These are phyloP conservation scores for Percopsis omiscomaycus DNA, from an alignment of 2,797 vertebrate species.

Conservation along the genomic window DNA sequence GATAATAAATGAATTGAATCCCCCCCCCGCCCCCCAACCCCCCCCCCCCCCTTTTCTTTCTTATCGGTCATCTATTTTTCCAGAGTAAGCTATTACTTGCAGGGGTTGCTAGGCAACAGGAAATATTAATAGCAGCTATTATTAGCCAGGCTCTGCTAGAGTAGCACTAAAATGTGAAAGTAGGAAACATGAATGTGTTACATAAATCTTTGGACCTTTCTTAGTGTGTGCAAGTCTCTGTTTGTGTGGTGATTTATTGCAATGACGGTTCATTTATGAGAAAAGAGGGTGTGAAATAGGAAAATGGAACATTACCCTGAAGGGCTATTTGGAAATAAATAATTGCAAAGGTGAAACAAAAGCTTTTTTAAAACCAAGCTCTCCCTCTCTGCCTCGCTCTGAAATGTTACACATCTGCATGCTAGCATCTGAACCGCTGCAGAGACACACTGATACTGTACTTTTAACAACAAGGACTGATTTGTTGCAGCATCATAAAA, in stretches of 20 bases:
- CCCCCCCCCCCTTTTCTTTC: constrained; percentile 77
- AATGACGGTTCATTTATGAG: constrained; percentile 99
- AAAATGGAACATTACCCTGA: constrained; percentile 99
- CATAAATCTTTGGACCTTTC: constrained; percentile 99
- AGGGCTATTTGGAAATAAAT: constrained; percentile 99
- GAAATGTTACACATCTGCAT: constrained; percentile 33
- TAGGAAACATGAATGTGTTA: constrained; percentile 99
- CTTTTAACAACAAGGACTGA: neutral
- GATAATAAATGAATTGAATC: constrained; percentile 99
- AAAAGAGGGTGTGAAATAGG: constrained; percentile 98
- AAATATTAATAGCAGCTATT: constrained; percentile 99
- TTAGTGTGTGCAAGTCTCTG: constrained; percentile 96
- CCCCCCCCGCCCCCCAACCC: constrained; percentile 37
- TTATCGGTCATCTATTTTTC: constrained; percentile 99
- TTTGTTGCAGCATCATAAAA: neutral
- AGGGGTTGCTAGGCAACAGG: constrained; percentile 98
- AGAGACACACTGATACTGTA: too few relatives aligned
- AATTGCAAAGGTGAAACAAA: constrained; percentile 98
- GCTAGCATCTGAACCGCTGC: too few relatives aligned
- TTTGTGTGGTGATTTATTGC: constrained; percentile 99
- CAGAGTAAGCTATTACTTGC: constrained; percentile 99
- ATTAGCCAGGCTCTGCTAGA: constrained; percentile 99
- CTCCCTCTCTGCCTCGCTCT: constrained; percentile 52
- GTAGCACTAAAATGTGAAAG: constrained; percentile 99
- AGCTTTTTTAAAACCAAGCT: constrained; percentile 87